Conservation (phyloP, 2,888 invertebrate genomes). For the Hyposoter didymator region DNA sequence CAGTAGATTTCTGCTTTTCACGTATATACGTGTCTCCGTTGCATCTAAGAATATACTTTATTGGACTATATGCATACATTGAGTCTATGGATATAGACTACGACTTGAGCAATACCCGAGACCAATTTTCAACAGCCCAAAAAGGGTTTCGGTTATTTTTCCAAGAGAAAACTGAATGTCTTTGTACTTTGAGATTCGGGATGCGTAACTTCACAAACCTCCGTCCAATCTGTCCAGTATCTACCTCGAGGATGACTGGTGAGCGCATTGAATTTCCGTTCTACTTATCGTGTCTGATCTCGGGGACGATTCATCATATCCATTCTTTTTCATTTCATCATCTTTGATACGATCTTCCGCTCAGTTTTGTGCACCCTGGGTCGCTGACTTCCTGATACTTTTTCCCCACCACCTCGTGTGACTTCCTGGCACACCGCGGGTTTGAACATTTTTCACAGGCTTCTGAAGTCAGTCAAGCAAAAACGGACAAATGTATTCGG, state of each 20-base stretch:
- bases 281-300: constrained; percentile 81
- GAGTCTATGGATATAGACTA: neutral
- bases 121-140: constrained; percentile 1
- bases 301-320: constrained; percentile 72
- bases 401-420: neutral
- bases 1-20: constrained; percentile 48
- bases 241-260: constrained; percentile 77
- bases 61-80: neutral
- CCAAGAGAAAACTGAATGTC: neutral
- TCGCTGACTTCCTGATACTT: neutral
- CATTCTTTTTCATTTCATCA: constrained; percentile 71
- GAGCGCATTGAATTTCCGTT: constrained; percentile 83
- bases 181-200: neutral
- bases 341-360: constrained; percentile 32
- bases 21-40: neutral
- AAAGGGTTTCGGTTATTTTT: neutral
- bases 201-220: neutral
- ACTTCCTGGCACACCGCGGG: too few relatives aligned
- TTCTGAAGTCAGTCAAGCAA: too few relatives aligned
- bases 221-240: constrained; percentile 3
- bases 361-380: constrained; percentile 34
- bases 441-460: too few relatives aligned
- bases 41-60: neutral
- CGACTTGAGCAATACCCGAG: neutral
- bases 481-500: too few relatives aligned